Conservation (phyloP, 2,888 invertebrate genomes). For the Philaethria dido region DNA sequence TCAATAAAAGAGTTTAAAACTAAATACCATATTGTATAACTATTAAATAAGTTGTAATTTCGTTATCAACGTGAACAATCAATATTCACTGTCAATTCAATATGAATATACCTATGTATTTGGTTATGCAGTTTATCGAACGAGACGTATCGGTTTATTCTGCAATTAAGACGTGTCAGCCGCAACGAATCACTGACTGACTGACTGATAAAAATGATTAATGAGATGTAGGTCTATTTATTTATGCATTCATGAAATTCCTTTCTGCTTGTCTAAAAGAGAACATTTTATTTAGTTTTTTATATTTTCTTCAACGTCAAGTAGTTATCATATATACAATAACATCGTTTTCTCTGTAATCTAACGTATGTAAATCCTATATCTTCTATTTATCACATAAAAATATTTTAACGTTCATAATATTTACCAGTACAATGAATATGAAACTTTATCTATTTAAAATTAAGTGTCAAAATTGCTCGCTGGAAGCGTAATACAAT, state of each 20-base stretch:
- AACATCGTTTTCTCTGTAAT: background rate
- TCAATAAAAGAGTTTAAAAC: no score
- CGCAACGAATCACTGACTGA: slow-evolving; percentile 27
- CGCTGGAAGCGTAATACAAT: background rate
- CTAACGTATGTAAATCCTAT: background rate
- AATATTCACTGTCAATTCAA: slow-evolving; percentile 4
- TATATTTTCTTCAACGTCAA: background rate
- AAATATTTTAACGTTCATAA: background rate
- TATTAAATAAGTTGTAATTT: background rate
- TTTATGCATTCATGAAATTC: background rate
- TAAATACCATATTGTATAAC: no score
- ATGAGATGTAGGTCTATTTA: slow-evolving; percentile 9
- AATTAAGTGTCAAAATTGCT: slow-evolving; percentile 23
- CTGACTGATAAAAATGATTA: slow-evolving; percentile 25
- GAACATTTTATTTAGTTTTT: background rate
- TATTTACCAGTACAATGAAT: background rate
- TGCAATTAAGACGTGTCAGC: slow-evolving; percentile 27
- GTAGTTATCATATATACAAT: background rate
- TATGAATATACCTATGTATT: slow-evolving; percentile 3
- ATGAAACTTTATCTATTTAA: background rate
- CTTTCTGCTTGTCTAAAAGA: background rate
- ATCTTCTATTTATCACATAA: background rate
- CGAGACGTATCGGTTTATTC: slow-evolving; percentile 28
- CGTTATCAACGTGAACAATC: slow-evolving; percentile 7
- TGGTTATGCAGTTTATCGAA: slow-evolving; percentile 4